Evolutionary conservation across 2,113 vertebrate genomes (phyloP).

Genomic region (Actinemys pallida): DNA sequence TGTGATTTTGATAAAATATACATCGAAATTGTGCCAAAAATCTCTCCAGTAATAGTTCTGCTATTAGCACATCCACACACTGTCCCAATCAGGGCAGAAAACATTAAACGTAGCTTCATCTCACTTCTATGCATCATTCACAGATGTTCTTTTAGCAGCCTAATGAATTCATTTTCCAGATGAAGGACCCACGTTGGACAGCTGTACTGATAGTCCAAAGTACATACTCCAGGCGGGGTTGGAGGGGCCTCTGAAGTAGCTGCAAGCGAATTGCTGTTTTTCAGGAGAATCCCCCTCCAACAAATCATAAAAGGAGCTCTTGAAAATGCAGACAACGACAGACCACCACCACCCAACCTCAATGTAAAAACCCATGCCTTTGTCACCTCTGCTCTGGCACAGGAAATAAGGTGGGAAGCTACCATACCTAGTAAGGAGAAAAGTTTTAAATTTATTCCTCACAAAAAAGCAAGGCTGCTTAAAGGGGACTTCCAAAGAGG

Average conservation of each 20-base stretch:
- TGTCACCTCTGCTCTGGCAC: not conserved
- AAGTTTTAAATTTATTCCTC: not conserved
- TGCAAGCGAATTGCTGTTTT: not conserved
- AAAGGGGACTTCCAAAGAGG: not conserved
- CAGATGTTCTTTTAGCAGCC: not conserved
- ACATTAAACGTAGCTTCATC: not conserved
- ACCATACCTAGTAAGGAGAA: not conserved
- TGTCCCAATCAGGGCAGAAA: not conserved
- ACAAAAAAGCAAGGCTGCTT: not conserved
- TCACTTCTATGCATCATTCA: rapidly evolving
- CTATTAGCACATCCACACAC: not conserved
- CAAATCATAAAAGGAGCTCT: not conserved
- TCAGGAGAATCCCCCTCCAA: not conserved
- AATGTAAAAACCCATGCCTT: not conserved
- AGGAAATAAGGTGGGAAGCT: not conserved
- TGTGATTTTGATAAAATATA: not conserved
- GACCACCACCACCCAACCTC: not conserved
- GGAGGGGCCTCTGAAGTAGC: not conserved
- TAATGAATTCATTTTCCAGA: not conserved
- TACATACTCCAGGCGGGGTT: not conserved
- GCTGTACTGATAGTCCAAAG: not conserved
- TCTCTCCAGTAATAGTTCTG: not conserved
- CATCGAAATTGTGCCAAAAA: not conserved
- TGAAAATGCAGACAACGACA: rapidly evolving
- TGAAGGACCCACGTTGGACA: not conserved